These are phyloP conservation scores for Mormyrus proboscirostris DNA, from an alignment of 2,797 vertebrate genomes.

Conservation along the genomic window DNA sequence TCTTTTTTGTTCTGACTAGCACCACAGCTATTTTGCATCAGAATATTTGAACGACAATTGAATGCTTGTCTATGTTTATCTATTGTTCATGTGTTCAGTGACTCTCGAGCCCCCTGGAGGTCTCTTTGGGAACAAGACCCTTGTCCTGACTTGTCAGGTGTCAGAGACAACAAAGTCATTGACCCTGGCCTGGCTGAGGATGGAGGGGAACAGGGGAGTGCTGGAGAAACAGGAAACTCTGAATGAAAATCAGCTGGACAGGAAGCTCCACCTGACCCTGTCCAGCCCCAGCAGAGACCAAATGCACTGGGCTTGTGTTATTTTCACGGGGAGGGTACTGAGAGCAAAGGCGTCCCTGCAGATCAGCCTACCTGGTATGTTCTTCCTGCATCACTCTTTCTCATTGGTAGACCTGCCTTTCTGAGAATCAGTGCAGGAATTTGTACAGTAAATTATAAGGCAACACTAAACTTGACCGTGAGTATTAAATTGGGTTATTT, in stretches of 20 bases:
- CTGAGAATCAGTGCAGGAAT: neutral
- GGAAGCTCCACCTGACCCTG: slow-evolving; percentile 24
- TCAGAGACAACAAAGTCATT: slow-evolving; percentile 22
- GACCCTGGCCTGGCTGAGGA: slow-evolving; percentile 37
- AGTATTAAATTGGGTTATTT: neutral
- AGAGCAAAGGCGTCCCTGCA: slow-evolving; percentile 23
- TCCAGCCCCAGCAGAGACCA: slow-evolving; percentile 6
- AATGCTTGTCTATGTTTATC: neutral
- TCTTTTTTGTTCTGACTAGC: neutral
- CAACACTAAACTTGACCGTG: neutral
- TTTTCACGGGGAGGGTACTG: slow-evolving; percentile 25
- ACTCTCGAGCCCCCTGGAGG: slow-evolving; percentile 24
- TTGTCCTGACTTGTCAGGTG: slow-evolving; percentile 32
- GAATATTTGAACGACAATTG: neutral
- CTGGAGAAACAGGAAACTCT: slow-evolving; percentile 25
- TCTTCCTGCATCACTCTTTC: neutral
- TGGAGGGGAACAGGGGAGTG: slow-evolving; percentile 23
- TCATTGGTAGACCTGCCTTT: neutral
- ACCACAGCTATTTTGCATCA: neutral
- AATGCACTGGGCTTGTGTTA: slow-evolving; percentile 31
- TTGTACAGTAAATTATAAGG: neutral
- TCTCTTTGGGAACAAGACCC: neutral
- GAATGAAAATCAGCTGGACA: neutral
- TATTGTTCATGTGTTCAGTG: slow-evolving; percentile 21
- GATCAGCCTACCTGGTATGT: neutral